phyloP scores from a whole-genome alignment of 2,888 invertebrate genomes.

The Hipparchia semele region DNA sequence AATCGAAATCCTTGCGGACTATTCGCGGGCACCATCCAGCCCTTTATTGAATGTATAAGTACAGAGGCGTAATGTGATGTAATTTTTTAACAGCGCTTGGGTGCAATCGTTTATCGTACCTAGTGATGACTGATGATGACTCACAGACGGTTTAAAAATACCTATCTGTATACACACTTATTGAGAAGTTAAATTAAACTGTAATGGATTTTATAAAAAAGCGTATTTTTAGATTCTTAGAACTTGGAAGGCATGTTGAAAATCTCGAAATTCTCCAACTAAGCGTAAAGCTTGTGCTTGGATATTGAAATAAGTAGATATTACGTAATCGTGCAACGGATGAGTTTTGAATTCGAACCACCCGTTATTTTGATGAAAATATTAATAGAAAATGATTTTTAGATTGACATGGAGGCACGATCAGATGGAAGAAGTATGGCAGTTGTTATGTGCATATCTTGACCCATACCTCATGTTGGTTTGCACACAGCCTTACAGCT shows the following conservation, averaged over 20 bases:
- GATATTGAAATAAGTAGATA: not conserved
- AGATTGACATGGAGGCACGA: conserved; percentile 4
- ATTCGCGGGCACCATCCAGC: no score
- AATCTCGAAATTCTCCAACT: not conserved
- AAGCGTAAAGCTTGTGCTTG: not conserved
- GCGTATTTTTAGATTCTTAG: not conserved
- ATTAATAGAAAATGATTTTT: conserved; percentile 12
- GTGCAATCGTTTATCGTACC: no score
- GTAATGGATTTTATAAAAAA: no score
- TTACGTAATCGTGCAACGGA: not conserved
- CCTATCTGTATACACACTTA: no score
- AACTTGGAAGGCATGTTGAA: not conserved
- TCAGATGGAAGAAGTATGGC: conserved; percentile 16
- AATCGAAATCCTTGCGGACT: no score
- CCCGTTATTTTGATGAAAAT: not conserved
- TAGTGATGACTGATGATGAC: no score
- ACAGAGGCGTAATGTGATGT: no score
- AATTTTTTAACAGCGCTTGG: no score
- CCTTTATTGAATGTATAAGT: no score
- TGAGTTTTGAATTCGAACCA: not conserved
- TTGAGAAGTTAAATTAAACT: no score
- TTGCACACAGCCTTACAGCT: conserved; percentile 9
- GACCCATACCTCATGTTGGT: conserved; percentile 18
- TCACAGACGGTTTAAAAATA: no score
- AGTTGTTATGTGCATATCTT: conserved; percentile 13